phyloP scores from a whole-genome alignment of 2,888 invertebrate genomes.

The Chrysolina oricalcia region DNA sequence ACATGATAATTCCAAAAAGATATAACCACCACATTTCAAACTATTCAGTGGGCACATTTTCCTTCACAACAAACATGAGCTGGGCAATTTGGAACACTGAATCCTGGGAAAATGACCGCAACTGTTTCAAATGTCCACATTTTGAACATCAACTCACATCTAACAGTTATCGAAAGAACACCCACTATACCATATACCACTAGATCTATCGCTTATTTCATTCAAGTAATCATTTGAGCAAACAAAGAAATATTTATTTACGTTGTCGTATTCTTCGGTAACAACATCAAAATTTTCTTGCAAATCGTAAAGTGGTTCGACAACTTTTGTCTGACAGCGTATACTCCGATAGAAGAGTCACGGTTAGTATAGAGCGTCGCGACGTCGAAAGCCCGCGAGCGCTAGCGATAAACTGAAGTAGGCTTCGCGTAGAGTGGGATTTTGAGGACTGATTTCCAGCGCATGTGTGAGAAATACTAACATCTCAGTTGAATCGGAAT shows the following conservation, averaged over 20 bases:
- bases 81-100: conserved; percentile 13
- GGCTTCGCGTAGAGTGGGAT: conserved; percentile 30
- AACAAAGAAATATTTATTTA: not conserved
- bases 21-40: conserved; percentile 47
- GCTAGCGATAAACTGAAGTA: conserved; percentile 35
- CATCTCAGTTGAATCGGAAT: conserved; percentile 46
- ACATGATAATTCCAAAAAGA: conserved; percentile 40
- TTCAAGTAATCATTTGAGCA: conserved; percentile 17
- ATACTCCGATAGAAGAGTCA: conserved; percentile 1
- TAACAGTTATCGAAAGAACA: not conserved
- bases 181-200: not conserved
- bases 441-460: conserved; percentile 36
- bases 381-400: conserved; percentile 18
- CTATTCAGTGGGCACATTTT: conserved; percentile 42
- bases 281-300: not conserved
- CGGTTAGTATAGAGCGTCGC: not conserved
- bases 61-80: conserved; percentile 31
- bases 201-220: not conserved
- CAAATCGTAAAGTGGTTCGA: not conserved
- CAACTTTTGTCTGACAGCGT: not conserved
- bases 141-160: conserved; percentile 4
- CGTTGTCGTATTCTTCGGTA: not conserved
- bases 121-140: not conserved
- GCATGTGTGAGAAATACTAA: conserved; percentile 45
- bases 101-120: not conserved